Evolutionary conservation across 2,113 vertebrate genomes (phyloP), one percentile per base, ranked within the genome.

Genomic region (Campylorhamphus procurvoides): DNA sequence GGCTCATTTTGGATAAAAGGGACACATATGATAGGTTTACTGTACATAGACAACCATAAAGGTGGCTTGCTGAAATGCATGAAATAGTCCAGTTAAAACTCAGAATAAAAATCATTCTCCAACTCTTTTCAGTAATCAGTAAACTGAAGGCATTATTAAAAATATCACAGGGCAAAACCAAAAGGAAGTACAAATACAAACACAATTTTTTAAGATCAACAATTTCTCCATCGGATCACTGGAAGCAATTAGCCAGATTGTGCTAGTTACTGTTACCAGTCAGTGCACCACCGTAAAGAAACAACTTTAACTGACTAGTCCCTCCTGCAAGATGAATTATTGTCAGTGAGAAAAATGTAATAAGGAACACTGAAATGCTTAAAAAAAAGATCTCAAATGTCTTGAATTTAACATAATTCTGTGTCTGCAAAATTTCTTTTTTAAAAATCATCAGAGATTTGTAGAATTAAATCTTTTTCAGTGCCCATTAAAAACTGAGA

Each of bases 241-340:
- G 60, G 31, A 82, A 87, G 20, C 17, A 37, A 75, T 85, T 56
- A 82, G 80, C 90, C 97, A 96, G 87, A 58, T 91, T 83, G 73
- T 93, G 72, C 63, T 69, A 90, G 49, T 39, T 80, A 66, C 73
- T 37, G 56, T 46, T 71, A 89, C 14, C 24, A 52, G 37, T 80
- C 67, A 91, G 77, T 42, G 13, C 44, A 82, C 11, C 22, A 58
- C 35, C 85, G 77, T 69, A 73, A 69, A 93, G 60, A 50, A 92
- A 84, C 25, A 56, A 59, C 63, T 80, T 69, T 37, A 71, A 74
- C 23, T 12, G 35, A 77, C 11, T 69, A 56, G 29, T 12, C 35
- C 25, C 27, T 14, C 2, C 12, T 37, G 4, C 19, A 35, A 13
- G 1, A 0, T 8, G 24, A 72, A 44, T 56, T 60, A 71, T 10